Evolutionary conservation across 1,140 invertebrate genomes (phyloP).

Genomic region (Hyles euphorbiae): DNA sequence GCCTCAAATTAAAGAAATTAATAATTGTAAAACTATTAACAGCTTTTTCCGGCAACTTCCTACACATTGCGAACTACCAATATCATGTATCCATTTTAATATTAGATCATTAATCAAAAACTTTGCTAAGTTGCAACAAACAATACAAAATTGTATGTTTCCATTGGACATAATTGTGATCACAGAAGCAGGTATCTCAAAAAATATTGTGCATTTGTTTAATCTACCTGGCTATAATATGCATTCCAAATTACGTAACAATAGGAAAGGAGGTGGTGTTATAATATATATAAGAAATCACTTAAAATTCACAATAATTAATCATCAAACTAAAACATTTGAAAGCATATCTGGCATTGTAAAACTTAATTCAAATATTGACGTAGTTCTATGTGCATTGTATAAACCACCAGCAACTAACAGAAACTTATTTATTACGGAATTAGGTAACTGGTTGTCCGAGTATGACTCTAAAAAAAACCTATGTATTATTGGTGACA

Average conservation of each 20-base stretch:
- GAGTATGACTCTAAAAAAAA: slow-evolving; percentile 23
- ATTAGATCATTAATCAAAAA: slow-evolving; percentile 32
- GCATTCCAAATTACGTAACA: slow-evolving; percentile 24
- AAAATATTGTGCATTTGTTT: slow-evolving; percentile 20
- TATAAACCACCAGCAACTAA: slow-evolving; percentile 33
- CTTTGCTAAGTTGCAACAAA: slow-evolving; percentile 22
- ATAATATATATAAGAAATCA: slow-evolving; percentile 29
- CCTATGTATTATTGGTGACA: slow-evolving; percentile 27
- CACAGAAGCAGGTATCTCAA: slow-evolving; percentile 32
- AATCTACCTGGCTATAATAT: slow-evolving; percentile 33
- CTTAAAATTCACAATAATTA: slow-evolving; percentile 23
- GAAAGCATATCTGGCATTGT: slow-evolving; percentile 23
- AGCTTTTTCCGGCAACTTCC: slow-evolving; percentile 21
- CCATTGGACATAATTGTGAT: slow-evolving; percentile 31
- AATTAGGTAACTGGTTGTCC: slow-evolving; percentile 22
- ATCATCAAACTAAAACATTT: slow-evolving; percentile 13
- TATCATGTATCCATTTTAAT: slow-evolving; percentile 27
- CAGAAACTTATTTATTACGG: slow-evolving; percentile 28
- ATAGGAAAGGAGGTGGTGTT: slow-evolving; percentile 30
- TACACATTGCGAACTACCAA: slow-evolving; percentile 5
- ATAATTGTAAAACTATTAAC: slow-evolving; percentile 21
- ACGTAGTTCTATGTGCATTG: slow-evolving; percentile 24
- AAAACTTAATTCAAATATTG: slow-evolving; percentile 12
- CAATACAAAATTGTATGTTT: slow-evolving; percentile 17
- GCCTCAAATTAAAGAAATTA: slow-evolving; percentile 20